A percentile compares a stretch with the other conserved stretches of the same genome.
Evolutionary conservation across 2,113 vertebrate genomes (phyloP).

Genomic region (Crotalus helleri): DNA sequence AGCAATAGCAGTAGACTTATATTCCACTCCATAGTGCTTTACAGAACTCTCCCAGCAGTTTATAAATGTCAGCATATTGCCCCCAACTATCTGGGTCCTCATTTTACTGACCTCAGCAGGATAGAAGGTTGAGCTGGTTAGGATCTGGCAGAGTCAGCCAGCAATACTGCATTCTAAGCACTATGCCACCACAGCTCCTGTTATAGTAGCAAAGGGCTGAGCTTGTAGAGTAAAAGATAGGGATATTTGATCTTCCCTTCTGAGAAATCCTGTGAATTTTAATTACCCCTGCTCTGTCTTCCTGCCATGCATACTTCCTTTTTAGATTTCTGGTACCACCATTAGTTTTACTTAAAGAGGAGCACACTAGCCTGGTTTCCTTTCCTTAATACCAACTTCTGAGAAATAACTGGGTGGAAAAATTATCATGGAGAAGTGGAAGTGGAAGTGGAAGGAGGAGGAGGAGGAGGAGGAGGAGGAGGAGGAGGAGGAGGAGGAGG

Average conservation of each 20-base stretch:
- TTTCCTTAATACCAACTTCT: neutral
- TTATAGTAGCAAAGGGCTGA: neutral
- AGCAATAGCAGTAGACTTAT: too few relatives aligned
- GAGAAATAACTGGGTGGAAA: neutral
- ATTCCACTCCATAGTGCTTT: neutral
- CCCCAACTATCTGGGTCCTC: neutral
- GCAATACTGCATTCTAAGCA: neutral
- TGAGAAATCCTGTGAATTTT: neutral
- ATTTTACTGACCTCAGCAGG: neutral
- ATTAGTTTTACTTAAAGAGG: neutral
- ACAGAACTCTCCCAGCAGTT: neutral
- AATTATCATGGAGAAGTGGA: neutral
- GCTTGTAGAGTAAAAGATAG: neutral
- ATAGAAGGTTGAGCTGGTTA: neutral
- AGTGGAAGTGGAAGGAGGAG: too few relatives aligned
- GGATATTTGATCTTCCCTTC: neutral
- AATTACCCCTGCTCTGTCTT: neutral
- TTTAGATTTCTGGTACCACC: neutral
- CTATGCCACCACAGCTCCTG: neutral
- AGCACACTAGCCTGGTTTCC: neutral
- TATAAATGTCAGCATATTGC: neutral
- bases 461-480: too few relatives aligned
- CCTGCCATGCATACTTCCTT: neutral
- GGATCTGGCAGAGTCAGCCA: neutral
- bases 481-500: rapidly evolving